phyloP scores from a whole-genome alignment of 2,113 vertebrate genomes.

The Grammomys dolichurus region DNA sequence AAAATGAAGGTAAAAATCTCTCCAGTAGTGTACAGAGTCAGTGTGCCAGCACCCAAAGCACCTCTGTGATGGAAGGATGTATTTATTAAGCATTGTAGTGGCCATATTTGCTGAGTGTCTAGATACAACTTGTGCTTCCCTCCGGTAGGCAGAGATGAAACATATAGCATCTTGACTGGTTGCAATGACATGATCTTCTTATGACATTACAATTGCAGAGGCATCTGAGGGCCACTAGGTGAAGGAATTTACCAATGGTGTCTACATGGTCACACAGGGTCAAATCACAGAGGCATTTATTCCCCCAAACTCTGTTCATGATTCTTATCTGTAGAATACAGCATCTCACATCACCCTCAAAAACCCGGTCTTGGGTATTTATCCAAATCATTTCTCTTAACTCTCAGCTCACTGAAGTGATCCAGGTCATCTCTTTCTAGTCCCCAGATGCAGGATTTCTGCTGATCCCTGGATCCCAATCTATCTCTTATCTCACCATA shows the following conservation, averaged over 20 bases:
- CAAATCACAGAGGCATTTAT: neutral
- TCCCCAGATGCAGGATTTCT: no score
- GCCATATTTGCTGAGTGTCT: neutral
- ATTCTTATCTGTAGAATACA: neutral
- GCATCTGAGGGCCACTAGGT: neutral
- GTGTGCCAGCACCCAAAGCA: neutral
- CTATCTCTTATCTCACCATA: neutral
- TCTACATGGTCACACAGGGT: neutral
- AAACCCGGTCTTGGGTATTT: neutral
- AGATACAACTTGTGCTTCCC: neutral
- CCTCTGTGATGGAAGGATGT: neutral
- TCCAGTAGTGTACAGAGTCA: neutral
- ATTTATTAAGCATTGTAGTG: neutral
- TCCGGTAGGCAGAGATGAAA: neutral
- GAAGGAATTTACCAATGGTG: neutral
- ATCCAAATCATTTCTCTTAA: neutral
- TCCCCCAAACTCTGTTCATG: neutral
- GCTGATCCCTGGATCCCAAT: neutral
- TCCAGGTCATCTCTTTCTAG: neutral
- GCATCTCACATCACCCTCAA: neutral
- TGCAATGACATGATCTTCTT: neutral
- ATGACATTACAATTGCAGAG: neutral
- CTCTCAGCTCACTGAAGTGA: no score
- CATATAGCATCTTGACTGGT: neutral
- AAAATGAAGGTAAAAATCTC: constrained; percentile 55